Conservation (phyloP, 2,797 vertebrate genomes). For the Sebastes aleutianus region DNA sequence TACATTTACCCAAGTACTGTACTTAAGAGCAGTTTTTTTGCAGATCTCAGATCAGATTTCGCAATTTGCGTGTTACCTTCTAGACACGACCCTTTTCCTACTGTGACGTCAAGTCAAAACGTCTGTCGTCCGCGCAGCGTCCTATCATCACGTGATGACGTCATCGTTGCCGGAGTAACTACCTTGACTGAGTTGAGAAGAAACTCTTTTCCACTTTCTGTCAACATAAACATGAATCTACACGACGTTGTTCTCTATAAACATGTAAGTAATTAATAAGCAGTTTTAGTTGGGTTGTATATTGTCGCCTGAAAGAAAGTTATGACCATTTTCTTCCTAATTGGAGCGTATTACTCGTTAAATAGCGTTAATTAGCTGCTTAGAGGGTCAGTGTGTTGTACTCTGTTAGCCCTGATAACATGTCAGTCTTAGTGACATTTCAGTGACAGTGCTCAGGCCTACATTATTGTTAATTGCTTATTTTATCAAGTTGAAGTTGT, state of each 20-base stretch:
- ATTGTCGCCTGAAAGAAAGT: neutral
- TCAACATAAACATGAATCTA: neutral
- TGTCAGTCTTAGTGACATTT: neutral
- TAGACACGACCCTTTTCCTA: too few relatives aligned
- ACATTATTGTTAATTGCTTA: neutral
- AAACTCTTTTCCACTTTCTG: neutral
- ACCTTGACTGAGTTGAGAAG: neutral
- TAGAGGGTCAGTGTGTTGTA: neutral
- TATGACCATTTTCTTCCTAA: neutral
- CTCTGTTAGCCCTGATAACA: neutral
- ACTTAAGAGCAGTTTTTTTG: too few relatives aligned
- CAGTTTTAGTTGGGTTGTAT: neutral
- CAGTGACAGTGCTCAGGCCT: neutral
- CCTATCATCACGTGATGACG: neutral
- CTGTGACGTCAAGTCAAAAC: neutral
- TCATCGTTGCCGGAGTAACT: neutral
- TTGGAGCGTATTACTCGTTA: neutral
- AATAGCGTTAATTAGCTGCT: neutral
- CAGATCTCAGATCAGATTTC: too few relatives aligned
- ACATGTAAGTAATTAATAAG: neutral
- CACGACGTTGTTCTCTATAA: neutral
- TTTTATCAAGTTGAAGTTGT: neutral
- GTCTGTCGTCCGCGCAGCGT: too few relatives aligned
- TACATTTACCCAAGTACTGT: too few relatives aligned
- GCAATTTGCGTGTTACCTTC: too few relatives aligned